These are phyloP conservation scores for Heliocidaris tuberculata DNA, from an alignment of 35 echinoderm and acorn worm genomes.

Conservation along the genomic window DNA sequence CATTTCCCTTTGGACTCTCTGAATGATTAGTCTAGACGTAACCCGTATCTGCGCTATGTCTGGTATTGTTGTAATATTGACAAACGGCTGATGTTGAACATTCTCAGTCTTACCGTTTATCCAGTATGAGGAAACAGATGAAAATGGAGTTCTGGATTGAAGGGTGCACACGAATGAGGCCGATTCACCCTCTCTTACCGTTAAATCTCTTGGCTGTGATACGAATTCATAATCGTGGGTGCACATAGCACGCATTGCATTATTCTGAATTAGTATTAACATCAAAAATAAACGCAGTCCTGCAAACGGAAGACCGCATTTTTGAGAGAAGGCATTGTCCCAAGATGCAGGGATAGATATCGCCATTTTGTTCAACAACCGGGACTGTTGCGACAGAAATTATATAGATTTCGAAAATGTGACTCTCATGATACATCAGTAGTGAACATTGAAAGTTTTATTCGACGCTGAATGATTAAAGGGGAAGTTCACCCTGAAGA, in stretches of 20 bases:
- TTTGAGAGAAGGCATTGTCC: neutral
- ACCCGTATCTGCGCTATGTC: neutral
- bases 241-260: neutral
- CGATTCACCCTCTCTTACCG: neutral
- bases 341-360: neutral
- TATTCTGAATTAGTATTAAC: neutral
- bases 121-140: neutral
- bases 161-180: neutral
- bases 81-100: neutral
- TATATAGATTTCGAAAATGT: neutral
- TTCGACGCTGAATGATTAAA: neutral
- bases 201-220: neutral
- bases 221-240: neutral
- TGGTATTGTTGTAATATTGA: neutral
- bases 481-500: too few relatives aligned
- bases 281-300: neutral
- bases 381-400: neutral
- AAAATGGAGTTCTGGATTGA: neutral
- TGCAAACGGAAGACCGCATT: neutral
- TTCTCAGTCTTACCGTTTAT: neutral
- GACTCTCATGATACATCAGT: neutral
- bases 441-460: too few relatives aligned
- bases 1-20: neutral
- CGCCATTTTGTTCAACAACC: neutral
- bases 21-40: neutral